Base-by-base conservation (phyloP, 2,113 vertebrate genomes). In the Glaucidium brasilianum region DNA sequence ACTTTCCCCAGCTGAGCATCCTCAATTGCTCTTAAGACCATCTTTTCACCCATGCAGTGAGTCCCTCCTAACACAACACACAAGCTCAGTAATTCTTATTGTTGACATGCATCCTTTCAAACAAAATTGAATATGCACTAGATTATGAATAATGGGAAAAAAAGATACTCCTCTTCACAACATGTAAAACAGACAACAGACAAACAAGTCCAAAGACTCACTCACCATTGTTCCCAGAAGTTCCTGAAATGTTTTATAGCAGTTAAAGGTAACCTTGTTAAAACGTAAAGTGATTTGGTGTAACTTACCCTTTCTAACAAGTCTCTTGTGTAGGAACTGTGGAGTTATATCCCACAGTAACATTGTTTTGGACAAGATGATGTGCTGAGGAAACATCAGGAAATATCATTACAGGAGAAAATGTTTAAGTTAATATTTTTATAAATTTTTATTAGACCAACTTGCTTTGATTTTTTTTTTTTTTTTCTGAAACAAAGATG, bases 11-110 rank as follows among this genome's bases (percentile, higher is more conserved):
- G 3, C 2, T 78, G 15, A 77, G 14, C 14, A 27, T 16, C 25
- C 52, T 62, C 12, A 5, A 32, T 78, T 92, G 9, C 27, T 67
- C 19, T 81, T 34, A 49, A 62, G 35, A 17, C 32, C 13, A 9
- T 21, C 12, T 76, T 17, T 89, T 12, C 2, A 5, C 3, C 5
- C 12, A 26, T 59, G 16, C 11, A 32, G 4, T 1, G 5, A 2
- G 18, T 75, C 20, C 21, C 12, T 85, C 29, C 50, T 37, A 53
- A 50, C 6, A 7, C 2, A 35, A 10, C 3, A n/a, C 15, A 16
- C 3, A 41, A n/a, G 2, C 12, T 41, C 41, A 71, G 15, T 6
- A 55, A 2, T 32, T 52, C 30, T 27, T 63, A 7, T 29, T 37
- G 18, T 71, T 30, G 2, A 22, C 1, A 0, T 23, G 7, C 12